Evolutionary conservation across 2,888 invertebrate species (phyloP), one percentile per base, ranked within the genome.

Genomic region (Heliconius ethilla): DNA sequence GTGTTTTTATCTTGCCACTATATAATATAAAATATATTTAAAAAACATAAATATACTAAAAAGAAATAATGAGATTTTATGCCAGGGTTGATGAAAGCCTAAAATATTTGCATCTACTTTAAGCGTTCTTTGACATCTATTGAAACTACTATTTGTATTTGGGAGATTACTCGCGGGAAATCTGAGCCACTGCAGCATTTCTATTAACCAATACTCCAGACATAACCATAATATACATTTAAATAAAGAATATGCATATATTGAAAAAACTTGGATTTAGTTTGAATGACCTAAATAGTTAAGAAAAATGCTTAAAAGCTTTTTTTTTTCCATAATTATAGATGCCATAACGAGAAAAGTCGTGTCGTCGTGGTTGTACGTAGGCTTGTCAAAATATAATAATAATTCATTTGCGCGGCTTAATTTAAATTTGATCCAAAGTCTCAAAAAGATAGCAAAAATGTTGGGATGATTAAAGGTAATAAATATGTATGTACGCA

Each of bases 401-500:
- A 33, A n/a, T 67, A 37, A 37, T 67, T 37, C n/a, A 1, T 69
- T n/a, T 15, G 13, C 6, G 40, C 2, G 7, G 15, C 55, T 10
- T 59, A 10, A 59, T 59, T 22, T n/a, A n/a, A 40, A 11, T 40
- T 25, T 40, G 3, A 40, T 67, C 13, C 6, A 40, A 40, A 29
- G 29, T 33, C 33, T 22, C 9, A 27, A 37, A n/a, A 62, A 73
- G 25, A 70, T 51, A 63, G 27, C 62, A 37, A 62, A 73, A 73
- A 73, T 37, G 3, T 63, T 27, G 25, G 73, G n/a, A 63, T 63
- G 63, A 63, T 74, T 74, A 74, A 74, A 74, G 5, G 37, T 74
- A 22, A 74, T 74, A 74, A 62, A 70, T 72, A 72, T 76, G 65
- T 66, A 65, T 77, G 37, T 59, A 75, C 37, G 75, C 63, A 65